A percentile compares a stretch with the other conserved stretches of the same genome.
These are phyloP conservation scores for Hyperoplus immaculatus DNA, from an alignment of 2,797 vertebrate species.

Conservation along the genomic window DNA sequence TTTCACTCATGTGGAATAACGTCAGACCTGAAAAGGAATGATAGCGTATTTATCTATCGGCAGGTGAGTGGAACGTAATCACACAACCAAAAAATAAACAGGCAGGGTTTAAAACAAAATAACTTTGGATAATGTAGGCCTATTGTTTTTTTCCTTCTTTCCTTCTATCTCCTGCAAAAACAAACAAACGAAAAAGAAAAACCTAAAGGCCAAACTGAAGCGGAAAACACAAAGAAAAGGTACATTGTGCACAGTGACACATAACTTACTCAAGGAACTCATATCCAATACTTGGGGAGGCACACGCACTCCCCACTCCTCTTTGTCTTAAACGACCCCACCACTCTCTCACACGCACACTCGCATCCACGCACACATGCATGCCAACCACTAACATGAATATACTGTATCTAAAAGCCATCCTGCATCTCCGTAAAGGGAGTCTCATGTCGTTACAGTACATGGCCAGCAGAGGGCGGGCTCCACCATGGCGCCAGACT, in stretches of 20 bases:
- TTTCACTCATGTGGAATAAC: slow-evolving; percentile 63
- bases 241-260: slow-evolving; percentile 84
- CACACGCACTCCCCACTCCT: slow-evolving; percentile 24
- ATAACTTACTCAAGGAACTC: slow-evolving; percentile 54
- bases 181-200: slow-evolving; percentile 15
- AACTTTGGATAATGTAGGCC: background rate
- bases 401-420: slow-evolving; percentile 77
- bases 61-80: slow-evolving; percentile 55
- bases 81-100: slow-evolving; percentile 64
- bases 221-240: slow-evolving; percentile 75
- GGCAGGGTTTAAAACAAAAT: slow-evolving; percentile 29
- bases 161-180: slow-evolving; percentile 53
- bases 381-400: slow-evolving; percentile 61
- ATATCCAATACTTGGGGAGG: slow-evolving; percentile 43
- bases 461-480: slow-evolving; percentile 81
- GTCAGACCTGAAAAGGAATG: slow-evolving; percentile 66
- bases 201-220: slow-evolving; percentile 54
- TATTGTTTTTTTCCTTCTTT: slow-evolving; percentile 31
- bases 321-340: slow-evolving; percentile 41
- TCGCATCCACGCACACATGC: slow-evolving; percentile 40
- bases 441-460: slow-evolving; percentile 79
- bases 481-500: slow-evolving; percentile 59
- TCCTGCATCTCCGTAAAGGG: slow-evolving; percentile 61
- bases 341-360: slow-evolving; percentile 39
- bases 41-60: slow-evolving; percentile 56